Percentiles rank a stretch among this genome's conserved stretches.
These are phyloP conservation scores for Ornithoptera priamus DNA, from an alignment of 2,888 invertebrate species.

Conservation along the genomic window DNA sequence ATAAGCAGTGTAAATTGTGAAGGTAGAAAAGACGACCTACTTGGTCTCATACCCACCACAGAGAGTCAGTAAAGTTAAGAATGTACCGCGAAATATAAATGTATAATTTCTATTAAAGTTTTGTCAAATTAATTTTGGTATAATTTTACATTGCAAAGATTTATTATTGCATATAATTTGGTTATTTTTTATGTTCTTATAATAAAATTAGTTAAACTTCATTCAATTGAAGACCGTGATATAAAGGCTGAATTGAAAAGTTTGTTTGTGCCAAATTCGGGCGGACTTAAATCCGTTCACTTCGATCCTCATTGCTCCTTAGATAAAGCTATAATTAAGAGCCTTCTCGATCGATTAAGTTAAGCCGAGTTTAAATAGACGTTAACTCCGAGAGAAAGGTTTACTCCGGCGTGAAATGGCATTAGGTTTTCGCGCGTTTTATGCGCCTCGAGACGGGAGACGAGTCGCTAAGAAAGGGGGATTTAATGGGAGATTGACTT, in stretches of 20 bases:
- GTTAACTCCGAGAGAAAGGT: slow-evolving; percentile 78
- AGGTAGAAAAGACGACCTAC: no score
- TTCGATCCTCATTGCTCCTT: slow-evolving; percentile 69
- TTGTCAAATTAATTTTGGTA: no score
- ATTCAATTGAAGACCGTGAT: slow-evolving; percentile 17
- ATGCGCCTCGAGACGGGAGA: slow-evolving; percentile 59
- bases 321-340: slow-evolving; percentile 79
- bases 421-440: slow-evolving; percentile 79
- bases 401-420: slow-evolving; percentile 80
- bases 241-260: slow-evolving; percentile 42
- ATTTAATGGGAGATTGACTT: slow-evolving; percentile 76
- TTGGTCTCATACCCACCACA: no score
- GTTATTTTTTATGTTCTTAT: neutral
- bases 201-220: slow-evolving; percentile 1
- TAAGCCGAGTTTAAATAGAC: slow-evolving; percentile 79
- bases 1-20: no score
- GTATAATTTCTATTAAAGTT: no score
- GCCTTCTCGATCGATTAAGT: slow-evolving; percentile 79
- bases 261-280: slow-evolving; percentile 49
- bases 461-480: slow-evolving; percentile 76
- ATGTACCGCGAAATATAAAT: no score
- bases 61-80: no score
- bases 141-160: neutral
- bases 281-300: slow-evolving; percentile 60
- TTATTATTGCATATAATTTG: neutral